Percentiles rank a stretch among this genome's conserved stretches.
phyloP scores from a whole-genome alignment of 2,113 vertebrate genomes.

The Hepsetus odoe region DNA sequence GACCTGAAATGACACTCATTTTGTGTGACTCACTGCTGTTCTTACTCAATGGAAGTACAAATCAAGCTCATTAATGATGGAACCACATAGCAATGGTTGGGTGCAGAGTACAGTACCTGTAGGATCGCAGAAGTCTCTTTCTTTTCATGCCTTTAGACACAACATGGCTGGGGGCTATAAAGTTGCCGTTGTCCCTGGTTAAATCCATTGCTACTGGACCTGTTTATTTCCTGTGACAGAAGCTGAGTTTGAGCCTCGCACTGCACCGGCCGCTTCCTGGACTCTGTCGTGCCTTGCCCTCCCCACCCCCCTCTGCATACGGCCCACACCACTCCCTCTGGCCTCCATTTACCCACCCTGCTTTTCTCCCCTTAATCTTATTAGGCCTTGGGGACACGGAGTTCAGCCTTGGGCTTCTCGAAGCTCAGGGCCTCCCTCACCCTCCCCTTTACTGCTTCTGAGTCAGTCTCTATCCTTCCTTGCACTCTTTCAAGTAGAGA shows the following conservation, averaged over 20 bases:
- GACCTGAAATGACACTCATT: neutral
- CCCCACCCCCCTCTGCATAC: neutral
- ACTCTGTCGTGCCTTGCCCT: neutral
- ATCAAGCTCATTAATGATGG: neutral
- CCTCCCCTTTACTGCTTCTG: neutral
- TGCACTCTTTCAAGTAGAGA: neutral
- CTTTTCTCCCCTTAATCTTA: conserved; percentile 40
- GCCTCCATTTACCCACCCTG: neutral
- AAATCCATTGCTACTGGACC: conserved; percentile 23
- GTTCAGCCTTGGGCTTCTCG: conserved; percentile 24
- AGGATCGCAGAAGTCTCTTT: conserved; percentile 81
- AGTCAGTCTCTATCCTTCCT: conserved; percentile 2
- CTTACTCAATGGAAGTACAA: neutral
- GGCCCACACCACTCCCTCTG: neutral
- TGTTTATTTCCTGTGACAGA: neutral
- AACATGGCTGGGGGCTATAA: conserved; percentile 52
- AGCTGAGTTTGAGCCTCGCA: conserved; percentile 21
- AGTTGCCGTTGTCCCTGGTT: conserved; percentile 68
- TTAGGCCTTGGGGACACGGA: conserved; percentile 38
- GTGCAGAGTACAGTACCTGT: conserved; percentile 74
- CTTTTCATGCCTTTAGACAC: conserved; percentile 76
- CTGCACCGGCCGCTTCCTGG: conserved; percentile 27
- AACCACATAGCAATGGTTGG: neutral
- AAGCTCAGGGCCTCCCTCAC: conserved; percentile 3
- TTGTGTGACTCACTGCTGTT: too few relatives aligned